phyloP scores from a whole-genome alignment of 2,797 vertebrate species.

The Hapalemur alaotrensis region DNA sequence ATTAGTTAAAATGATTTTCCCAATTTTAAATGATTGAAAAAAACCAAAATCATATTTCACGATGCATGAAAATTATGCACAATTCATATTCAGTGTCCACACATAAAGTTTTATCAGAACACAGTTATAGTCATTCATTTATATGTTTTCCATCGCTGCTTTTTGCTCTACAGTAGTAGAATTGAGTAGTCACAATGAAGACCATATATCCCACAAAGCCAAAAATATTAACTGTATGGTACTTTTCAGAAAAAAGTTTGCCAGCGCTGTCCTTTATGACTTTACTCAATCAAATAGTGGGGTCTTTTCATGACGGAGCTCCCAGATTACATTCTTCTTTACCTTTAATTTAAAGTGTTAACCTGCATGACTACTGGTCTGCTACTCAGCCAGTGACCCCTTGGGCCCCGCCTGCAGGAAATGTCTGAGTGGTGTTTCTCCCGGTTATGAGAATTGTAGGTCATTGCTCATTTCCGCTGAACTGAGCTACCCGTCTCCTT shows the following conservation, averaged over 20 bases:
- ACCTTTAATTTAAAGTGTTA: conserved; percentile 15
- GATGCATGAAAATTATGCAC: not conserved
- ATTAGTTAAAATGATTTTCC: not conserved
- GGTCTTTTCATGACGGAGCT: not conserved
- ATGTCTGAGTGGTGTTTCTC: conserved; percentile 40
- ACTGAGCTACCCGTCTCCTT: not conserved
- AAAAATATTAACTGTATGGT: not conserved
- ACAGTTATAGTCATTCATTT: not conserved
- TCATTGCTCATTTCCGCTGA: conserved; percentile 33
- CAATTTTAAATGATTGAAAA: not conserved
- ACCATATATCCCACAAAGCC: not conserved
- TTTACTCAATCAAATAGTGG: not conserved
- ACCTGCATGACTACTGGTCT: not conserved
- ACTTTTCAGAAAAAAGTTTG: not conserved
- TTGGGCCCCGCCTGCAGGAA: conserved; percentile 51
- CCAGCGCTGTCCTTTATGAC: not conserved
- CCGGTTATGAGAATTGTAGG: conserved; percentile 4
- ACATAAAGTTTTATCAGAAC: conserved; percentile 33
- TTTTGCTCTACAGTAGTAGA: not conserved
- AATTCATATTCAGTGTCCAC: not conserved
- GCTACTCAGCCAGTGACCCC: not conserved
- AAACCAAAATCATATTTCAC: not conserved
- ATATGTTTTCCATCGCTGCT: not conserved
- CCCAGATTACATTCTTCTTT: not conserved
- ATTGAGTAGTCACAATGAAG: not conserved